Evolutionary conservation across 2,113 vertebrate genomes (phyloP).

Genomic region (Crypturellus undulatus): DNA sequence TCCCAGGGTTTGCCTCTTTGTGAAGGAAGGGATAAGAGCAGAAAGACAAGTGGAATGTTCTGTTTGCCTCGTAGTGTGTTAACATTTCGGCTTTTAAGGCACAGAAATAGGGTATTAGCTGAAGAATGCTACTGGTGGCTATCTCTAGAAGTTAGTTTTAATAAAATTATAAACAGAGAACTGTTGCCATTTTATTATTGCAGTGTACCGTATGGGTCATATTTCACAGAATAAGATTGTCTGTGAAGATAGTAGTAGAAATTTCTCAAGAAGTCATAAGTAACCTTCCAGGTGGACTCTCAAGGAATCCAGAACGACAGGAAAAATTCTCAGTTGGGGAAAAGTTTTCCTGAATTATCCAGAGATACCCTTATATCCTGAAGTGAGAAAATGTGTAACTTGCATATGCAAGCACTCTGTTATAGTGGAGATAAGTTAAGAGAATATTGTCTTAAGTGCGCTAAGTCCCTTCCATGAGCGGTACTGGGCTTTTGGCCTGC

Average conservation of each 20-base stretch:
- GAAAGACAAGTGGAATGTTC: constrained; percentile 50
- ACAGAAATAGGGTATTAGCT: neutral
- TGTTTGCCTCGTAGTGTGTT: constrained; percentile 37
- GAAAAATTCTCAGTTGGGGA: neutral
- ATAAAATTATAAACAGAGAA: constrained; percentile 16
- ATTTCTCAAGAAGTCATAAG: neutral
- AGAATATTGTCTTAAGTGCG: neutral
- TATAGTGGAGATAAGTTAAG: neutral
- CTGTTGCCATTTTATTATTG: neutral
- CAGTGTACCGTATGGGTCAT: neutral
- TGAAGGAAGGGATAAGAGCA: constrained; percentile 26
- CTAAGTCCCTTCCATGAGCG: neutral
- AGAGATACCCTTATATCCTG: neutral
- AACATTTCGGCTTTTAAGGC: constrained; percentile 49
- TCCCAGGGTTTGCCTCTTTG: constrained; percentile 72
- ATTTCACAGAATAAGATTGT: neutral
- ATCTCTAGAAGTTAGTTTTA: constrained; percentile 15
- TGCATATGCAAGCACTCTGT: fast-evolving
- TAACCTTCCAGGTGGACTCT: neutral
- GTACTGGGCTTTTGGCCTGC: neutral
- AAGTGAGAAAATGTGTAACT: neutral
- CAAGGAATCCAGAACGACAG: neutral
- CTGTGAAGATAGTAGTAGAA: neutral
- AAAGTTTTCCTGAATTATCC: neutral
- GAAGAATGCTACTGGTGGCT: constrained; percentile 22